Conservation (phyloP, 2,113 vertebrate species). For the Brienomyrus longianalis region DNA sequence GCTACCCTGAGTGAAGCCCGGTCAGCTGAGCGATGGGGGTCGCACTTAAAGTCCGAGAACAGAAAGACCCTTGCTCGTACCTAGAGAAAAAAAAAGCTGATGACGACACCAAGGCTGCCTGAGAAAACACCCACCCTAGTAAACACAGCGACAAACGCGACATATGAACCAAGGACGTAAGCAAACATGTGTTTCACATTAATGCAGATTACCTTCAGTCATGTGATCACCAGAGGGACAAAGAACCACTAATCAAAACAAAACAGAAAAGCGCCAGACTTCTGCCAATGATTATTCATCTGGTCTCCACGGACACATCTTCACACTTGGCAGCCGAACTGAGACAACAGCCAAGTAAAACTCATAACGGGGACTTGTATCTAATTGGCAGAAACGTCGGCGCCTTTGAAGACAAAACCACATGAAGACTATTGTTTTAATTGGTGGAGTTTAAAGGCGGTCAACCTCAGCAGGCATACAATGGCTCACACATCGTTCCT, state of each 20-base stretch:
- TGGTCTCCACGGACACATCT: conserved; percentile 37
- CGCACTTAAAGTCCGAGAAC: not conserved
- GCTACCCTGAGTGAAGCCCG: not conserved
- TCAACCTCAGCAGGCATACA: conserved; percentile 41
- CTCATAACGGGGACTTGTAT: conserved; percentile 39
- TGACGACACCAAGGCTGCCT: not conserved
- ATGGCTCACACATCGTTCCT: conserved; percentile 29
- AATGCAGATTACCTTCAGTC: conserved; percentile 21
- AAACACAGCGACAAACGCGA: not conserved
- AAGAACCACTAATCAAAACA: conserved; percentile 26
- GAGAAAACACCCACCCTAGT: not conserved
- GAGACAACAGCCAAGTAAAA: conserved; percentile 23
- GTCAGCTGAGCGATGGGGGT: not conserved
- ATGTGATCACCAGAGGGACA: conserved; percentile 15
- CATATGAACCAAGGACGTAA: not conserved
- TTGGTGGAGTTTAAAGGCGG: conserved; percentile 36
- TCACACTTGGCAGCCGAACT: conserved; percentile 39
- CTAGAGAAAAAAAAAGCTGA: not conserved
- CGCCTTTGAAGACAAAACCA: conserved; percentile 40
- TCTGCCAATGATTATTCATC: conserved; percentile 44
- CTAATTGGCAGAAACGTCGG: conserved; percentile 34
- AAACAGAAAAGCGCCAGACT: conserved; percentile 32
- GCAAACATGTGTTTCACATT: conserved; percentile 28
- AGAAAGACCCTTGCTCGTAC: not conserved
- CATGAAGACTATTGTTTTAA: conserved; percentile 32